Conservation (phyloP, 1,140 invertebrate species). For the Meloidogyne exigua region DNA sequence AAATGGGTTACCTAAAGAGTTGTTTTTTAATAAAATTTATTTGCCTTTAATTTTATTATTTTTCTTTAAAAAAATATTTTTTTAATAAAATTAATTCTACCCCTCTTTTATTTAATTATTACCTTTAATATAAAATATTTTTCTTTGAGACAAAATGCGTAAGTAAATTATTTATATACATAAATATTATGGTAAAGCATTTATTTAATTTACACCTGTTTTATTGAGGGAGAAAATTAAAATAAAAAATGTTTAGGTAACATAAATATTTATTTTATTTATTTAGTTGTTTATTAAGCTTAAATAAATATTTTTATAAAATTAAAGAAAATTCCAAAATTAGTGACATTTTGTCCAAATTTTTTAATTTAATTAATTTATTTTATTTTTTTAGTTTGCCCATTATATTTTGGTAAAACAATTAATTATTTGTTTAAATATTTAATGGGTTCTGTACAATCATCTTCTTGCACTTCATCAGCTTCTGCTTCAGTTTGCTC, state of each 20-base stretch:
- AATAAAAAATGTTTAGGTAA: too few species aligned
- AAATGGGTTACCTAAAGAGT: background rate
- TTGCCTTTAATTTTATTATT: too few species aligned
- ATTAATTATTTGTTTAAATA: conserved; percentile 6
- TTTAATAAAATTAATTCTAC: background rate
- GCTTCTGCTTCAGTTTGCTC: conserved; percentile 20
- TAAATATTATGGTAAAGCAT: background rate
- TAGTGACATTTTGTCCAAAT: too few species aligned
- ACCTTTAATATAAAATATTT: background rate
- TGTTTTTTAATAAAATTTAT: background rate
- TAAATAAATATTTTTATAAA: background rate
- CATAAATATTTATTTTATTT: too few species aligned
- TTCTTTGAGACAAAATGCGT: background rate
- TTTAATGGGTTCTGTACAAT: conserved; percentile 21
- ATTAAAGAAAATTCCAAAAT: background rate
- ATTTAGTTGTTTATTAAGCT: too few species aligned
- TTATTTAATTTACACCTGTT: background rate
- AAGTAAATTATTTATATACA: too few species aligned
- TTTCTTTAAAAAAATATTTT: background rate
- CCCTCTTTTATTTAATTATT: background rate
- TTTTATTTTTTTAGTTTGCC: conserved; percentile 13
- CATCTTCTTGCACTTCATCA: conserved; percentile 22
- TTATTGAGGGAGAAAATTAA: background rate
- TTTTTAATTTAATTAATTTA: background rate
- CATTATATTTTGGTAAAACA: background rate